Conservation (phyloP, 2,113 vertebrate genomes). For the Naja naja region DNA sequence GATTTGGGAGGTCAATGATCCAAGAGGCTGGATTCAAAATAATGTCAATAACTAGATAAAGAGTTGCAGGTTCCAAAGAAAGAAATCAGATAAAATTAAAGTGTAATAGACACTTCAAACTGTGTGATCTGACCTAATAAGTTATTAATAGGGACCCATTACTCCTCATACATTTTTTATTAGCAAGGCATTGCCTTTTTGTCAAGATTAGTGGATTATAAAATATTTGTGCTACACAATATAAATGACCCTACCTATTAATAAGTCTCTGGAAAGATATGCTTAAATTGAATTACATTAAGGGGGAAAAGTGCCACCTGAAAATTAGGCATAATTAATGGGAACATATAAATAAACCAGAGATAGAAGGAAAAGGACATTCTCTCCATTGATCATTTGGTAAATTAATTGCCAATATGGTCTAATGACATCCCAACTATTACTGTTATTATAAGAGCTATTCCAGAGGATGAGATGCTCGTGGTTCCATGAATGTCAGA, state of each 20-base stretch:
- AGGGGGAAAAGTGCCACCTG: slow-evolving; percentile 69
- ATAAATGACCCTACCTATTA: slow-evolving; percentile 86
- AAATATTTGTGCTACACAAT: slow-evolving; percentile 95
- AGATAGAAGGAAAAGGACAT: slow-evolving; percentile 69
- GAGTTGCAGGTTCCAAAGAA: slow-evolving; percentile 62
- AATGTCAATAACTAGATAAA: slow-evolving; percentile 61
- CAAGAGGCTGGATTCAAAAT: slow-evolving; percentile 44
- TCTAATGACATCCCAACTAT: slow-evolving; percentile 63
- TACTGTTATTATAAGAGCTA: slow-evolving; percentile 71
- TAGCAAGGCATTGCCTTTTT: slow-evolving; percentile 88
- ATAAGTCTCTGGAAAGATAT: slow-evolving; percentile 81
- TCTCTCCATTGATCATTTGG: slow-evolving; percentile 68
- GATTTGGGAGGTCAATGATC: slow-evolving; percentile 25
- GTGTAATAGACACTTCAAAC: slow-evolving; percentile 80
- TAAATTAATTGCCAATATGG: slow-evolving; percentile 65
- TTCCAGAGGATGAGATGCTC: slow-evolving; percentile 52
- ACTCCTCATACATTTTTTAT: slow-evolving; percentile 97
- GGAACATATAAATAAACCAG: slow-evolving; percentile 74
- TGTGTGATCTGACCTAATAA: slow-evolving; percentile 86
- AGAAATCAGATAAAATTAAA: slow-evolving; percentile 80
- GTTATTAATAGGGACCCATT: slow-evolving; percentile 97
- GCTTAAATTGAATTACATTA: slow-evolving; percentile 84
- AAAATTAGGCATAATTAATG: slow-evolving; percentile 81
- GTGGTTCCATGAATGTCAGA: slow-evolving; percentile 50
- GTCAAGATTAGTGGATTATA: slow-evolving; percentile 91